Percentiles rank a stretch among this genome's conserved stretches.
phyloP scores from a whole-genome alignment of 2,113 vertebrate species.

The Anoplopoma fimbria region DNA sequence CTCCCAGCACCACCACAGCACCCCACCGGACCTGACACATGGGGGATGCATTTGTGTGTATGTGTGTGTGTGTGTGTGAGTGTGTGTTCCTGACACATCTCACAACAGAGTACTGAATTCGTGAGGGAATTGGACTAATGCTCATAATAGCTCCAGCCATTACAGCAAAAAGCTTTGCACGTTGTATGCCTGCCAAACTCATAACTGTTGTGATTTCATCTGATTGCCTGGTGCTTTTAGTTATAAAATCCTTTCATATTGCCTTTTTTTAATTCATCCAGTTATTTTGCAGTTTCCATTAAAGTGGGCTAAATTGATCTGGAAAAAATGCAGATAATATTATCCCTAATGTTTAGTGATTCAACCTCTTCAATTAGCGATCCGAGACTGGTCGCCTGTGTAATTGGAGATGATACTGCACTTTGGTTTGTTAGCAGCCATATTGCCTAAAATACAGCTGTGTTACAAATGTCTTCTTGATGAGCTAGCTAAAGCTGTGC shows the following conservation, averaged over 20 bases:
- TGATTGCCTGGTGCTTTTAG: conserved; percentile 79
- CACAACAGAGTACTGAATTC: conserved; percentile 61
- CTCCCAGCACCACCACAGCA: conserved; percentile 54
- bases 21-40: conserved; percentile 65
- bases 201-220: conserved; percentile 67
- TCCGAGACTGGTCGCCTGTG: conserved; percentile 52
- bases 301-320: conserved; percentile 66
- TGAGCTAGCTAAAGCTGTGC: neutral
- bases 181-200: conserved; percentile 67
- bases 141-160: conserved; percentile 76
- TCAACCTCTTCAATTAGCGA: conserved; percentile 72
- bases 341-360: conserved; percentile 63
- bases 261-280: conserved; percentile 59
- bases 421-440: conserved; percentile 31
- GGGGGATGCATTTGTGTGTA: conserved; percentile 40
- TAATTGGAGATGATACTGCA: conserved; percentile 58
- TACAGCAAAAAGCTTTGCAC: conserved; percentile 78
- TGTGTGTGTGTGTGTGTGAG: conserved; percentile 17
- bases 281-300: conserved; percentile 71
- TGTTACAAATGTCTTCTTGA: conserved; percentile 13
- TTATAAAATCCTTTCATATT: conserved; percentile 67
- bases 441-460: conserved; percentile 35
- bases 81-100: conserved; percentile 66
- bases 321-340: conserved; percentile 68
- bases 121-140: conserved; percentile 80